Evolutionary conservation across 2,113 vertebrate genomes (phyloP).

Genomic region (Prochilodus magdalenae): DNA sequence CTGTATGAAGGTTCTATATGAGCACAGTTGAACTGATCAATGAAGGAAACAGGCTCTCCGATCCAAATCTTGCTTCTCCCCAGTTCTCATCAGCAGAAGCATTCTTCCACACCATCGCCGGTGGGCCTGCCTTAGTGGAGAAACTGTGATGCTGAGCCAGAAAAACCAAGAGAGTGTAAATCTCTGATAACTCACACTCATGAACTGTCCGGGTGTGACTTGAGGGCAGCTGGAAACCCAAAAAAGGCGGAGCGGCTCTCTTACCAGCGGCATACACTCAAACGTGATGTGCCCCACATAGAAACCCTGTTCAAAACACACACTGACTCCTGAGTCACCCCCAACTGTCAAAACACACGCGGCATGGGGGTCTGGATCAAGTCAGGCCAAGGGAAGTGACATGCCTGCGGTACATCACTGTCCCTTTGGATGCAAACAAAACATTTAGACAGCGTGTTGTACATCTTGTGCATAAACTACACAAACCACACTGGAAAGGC

Average conservation of each 20-base stretch:
- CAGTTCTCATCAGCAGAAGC: neutral
- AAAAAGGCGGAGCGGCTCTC: neutral
- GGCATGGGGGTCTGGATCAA: conserved; percentile 12
- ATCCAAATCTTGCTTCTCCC: neutral
- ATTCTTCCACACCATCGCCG: neutral
- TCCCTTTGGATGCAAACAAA: neutral
- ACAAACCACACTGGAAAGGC: conserved; percentile 39
- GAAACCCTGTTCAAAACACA: conserved; percentile 37
- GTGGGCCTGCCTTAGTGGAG: neutral
- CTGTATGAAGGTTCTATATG: neutral
- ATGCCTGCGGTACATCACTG: neutral
- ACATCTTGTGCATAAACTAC: conserved; percentile 19
- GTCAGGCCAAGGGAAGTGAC: conserved; percentile 34
- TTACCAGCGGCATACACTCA: neutral
- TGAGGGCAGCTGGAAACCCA: neutral
- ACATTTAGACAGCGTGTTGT: conserved; percentile 39
- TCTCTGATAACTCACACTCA: neutral
- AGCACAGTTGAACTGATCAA: neutral
- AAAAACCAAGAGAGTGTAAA: neutral
- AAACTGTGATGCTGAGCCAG: neutral
- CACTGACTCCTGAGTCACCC: conserved; percentile 40
- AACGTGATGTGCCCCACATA: conserved; percentile 29
- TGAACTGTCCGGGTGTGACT: neutral
- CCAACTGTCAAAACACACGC: conserved; percentile 43
- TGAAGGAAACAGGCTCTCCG: neutral